A percentile compares a stretch with the other conserved stretches of the same genome.
Evolutionary conservation across 2,797 vertebrate species (phyloP).

Genomic region (Champsocephalus esox): DNA sequence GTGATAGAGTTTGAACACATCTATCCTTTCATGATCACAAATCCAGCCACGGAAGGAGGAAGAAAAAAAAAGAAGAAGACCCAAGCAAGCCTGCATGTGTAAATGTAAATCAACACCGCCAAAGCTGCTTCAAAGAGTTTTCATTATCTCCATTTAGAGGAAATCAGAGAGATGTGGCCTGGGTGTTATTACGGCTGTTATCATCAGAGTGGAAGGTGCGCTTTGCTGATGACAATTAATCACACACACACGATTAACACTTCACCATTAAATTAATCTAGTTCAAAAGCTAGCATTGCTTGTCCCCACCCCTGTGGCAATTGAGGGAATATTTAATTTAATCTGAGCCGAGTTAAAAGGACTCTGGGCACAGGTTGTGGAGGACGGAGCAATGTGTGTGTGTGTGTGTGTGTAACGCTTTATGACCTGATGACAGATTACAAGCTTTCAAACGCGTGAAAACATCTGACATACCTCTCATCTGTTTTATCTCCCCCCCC

Average conservation of each 20-base stretch:
- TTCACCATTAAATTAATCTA: constrained; percentile 79
- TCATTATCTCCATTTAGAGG: constrained; percentile 72
- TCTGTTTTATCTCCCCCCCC: constrained; percentile 60
- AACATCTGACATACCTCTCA: constrained; percentile 76
- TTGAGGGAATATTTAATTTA: constrained; percentile 79
- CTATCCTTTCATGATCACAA: constrained; percentile 78
- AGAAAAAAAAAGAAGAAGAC: constrained; percentile 9
- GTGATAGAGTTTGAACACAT: constrained; percentile 62
- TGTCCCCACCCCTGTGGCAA: constrained; percentile 72
- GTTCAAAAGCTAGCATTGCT: constrained; percentile 76
- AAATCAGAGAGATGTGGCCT: constrained; percentile 77
- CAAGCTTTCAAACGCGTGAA: constrained; percentile 70
- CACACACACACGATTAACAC: constrained; percentile 76
- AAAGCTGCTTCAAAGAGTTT: constrained; percentile 74
- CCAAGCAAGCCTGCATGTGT: constrained; percentile 58
- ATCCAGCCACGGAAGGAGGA: constrained; percentile 36
- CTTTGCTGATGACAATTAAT: constrained; percentile 82
- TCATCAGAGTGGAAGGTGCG: constrained; percentile 80
- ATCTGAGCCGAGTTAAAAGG: constrained; percentile 80
- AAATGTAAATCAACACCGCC: constrained; percentile 64
- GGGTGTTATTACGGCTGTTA: constrained; percentile 76
- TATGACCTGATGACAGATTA: constrained; percentile 83
- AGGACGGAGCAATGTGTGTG: constrained; percentile 46
- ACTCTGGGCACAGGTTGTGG: constrained; percentile 63
- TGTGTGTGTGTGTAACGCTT: constrained; percentile 42